Conservation (phyloP, 2,888 invertebrate genomes). For the Erannis defoliaria region DNA sequence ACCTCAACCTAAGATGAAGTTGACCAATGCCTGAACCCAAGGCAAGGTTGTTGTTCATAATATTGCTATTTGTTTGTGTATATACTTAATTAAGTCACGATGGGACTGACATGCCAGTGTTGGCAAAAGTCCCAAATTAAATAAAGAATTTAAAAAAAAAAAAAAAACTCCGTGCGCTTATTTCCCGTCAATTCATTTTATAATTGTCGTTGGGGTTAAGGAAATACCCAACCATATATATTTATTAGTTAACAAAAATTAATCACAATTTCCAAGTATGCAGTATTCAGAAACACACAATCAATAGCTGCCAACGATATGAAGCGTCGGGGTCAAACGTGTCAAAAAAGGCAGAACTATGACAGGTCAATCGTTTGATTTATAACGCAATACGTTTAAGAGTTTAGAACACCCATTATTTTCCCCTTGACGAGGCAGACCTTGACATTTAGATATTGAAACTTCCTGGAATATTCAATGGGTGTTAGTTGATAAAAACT, state of each 20-base stretch:
- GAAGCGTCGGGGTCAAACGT: slow-evolving; percentile 25
- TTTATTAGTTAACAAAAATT: slow-evolving; percentile 7
- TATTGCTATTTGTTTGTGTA: too few species aligned
- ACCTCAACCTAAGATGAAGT: too few species aligned
- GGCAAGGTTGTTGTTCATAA: too few species aligned
- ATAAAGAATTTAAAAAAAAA: too few species aligned
- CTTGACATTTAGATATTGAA: slow-evolving; percentile 58
- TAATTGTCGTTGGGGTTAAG: too few species aligned
- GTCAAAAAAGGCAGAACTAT: slow-evolving; percentile 16
- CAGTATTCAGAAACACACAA: not conserved
- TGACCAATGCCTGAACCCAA: too few species aligned
- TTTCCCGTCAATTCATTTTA: too few species aligned
- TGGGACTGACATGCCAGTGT: too few species aligned
- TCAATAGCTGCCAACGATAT: slow-evolving; percentile 25
- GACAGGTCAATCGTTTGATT: slow-evolving; percentile 31
- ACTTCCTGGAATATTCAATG: slow-evolving; percentile 55
- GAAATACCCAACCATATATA: too few species aligned
- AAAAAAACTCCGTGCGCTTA: too few species aligned
- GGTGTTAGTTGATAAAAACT: slow-evolving; percentile 32
- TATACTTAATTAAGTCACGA: too few species aligned
- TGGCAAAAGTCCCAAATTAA: too few species aligned
- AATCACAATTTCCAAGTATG: not conserved
- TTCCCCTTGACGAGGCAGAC: slow-evolving; percentile 41
- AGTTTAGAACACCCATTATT: slow-evolving; percentile 21
- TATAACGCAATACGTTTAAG: slow-evolving; percentile 19